Percentiles rank a stretch among this genome's conserved stretches.
Conservation (phyloP, 2,113 vertebrate species). For the Oncorhynchus kisutch region DNA sequence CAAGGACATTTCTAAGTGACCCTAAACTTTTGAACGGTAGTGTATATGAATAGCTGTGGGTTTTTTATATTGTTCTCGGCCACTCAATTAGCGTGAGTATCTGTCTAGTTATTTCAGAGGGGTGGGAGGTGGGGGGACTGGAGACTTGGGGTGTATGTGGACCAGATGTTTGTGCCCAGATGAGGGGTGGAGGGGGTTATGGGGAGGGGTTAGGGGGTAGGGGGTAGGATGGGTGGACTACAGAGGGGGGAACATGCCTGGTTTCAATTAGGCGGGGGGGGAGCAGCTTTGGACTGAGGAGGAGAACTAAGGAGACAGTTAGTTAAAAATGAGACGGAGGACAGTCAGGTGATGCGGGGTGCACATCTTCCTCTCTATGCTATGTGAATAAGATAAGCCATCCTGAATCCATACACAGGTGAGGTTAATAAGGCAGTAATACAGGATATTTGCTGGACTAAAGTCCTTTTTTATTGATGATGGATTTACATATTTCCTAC, state of each 20-base stretch:
- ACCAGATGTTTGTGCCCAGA: conserved; percentile 82
- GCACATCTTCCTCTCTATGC: not conserved
- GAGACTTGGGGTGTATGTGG: conserved; percentile 74
- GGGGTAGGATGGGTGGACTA: conserved; percentile 10
- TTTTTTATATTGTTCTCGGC: conserved; percentile 34
- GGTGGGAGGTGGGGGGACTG: not conserved
- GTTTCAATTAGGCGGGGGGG: conserved; percentile 82
- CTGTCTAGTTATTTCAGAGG: conserved; percentile 53
- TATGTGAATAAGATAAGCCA: not conserved
- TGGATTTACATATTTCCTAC: not conserved
- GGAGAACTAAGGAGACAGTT: conserved; percentile 16
- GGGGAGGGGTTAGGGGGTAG: conserved; percentile 18
- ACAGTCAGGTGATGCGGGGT: not conserved
- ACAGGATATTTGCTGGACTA: not conserved
- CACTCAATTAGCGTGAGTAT: conserved; percentile 57
- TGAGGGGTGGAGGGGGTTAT: conserved; percentile 7
- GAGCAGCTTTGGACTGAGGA: not conserved
- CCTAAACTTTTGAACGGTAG: too few relatives aligned
- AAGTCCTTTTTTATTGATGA: not conserved
- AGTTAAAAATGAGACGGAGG: conserved; percentile 9
- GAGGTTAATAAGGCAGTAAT: not conserved
- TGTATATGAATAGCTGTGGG: not conserved
- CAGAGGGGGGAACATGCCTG: conserved; percentile 69
- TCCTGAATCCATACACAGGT: not conserved
- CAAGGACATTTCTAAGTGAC: too few relatives aligned